A percentile compares a stretch with the other conserved stretches of the same genome.
phyloP scores from a whole-genome alignment of 2,888 invertebrate species.

The Torymus auratus region DNA sequence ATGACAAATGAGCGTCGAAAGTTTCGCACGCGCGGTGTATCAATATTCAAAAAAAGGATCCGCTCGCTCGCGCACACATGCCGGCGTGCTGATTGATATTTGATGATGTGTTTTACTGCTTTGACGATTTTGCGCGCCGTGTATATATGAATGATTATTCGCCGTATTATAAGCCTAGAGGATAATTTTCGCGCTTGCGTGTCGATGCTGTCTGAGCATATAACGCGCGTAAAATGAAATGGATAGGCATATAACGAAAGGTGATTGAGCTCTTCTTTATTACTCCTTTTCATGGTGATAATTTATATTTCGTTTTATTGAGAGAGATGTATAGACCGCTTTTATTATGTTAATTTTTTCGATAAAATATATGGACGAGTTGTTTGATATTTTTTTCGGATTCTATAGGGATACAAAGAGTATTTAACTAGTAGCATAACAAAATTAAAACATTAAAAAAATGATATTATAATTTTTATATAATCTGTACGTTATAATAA shows the following conservation, averaged over 20 bases:
- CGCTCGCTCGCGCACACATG: too few relatives aligned
- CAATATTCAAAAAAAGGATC: slow-evolving; percentile 28
- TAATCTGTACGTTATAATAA: too few relatives aligned
- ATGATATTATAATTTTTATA: too few relatives aligned
- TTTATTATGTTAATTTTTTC: too few relatives aligned
- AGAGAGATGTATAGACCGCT: too few relatives aligned
- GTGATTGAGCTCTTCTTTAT: not conserved
- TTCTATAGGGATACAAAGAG: too few relatives aligned
- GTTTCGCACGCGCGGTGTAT: not conserved
- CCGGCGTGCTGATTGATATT: slow-evolving; percentile 17
- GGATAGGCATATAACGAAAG: not conserved
- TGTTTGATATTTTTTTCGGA: too few relatives aligned
- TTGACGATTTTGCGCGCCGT: slow-evolving; percentile 11
- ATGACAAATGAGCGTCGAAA: slow-evolving; percentile 37
- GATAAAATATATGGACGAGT: too few relatives aligned
- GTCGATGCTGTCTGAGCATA: not conserved
- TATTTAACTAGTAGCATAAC: too few relatives aligned
- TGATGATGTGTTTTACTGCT: slow-evolving; percentile 19
- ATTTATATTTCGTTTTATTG: too few relatives aligned
- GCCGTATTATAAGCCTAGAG: not conserved
- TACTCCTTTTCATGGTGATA: not conserved
- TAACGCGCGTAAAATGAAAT: slow-evolving; percentile 4
- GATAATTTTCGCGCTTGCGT: not conserved
- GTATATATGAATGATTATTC: not conserved
- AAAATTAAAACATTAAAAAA: too few relatives aligned